Percentiles rank a stretch among this genome's conserved stretches.
These are phyloP conservation scores for Argyrosomus japonicus DNA, from an alignment of 2,113 vertebrate species.

Conservation along the genomic window DNA sequence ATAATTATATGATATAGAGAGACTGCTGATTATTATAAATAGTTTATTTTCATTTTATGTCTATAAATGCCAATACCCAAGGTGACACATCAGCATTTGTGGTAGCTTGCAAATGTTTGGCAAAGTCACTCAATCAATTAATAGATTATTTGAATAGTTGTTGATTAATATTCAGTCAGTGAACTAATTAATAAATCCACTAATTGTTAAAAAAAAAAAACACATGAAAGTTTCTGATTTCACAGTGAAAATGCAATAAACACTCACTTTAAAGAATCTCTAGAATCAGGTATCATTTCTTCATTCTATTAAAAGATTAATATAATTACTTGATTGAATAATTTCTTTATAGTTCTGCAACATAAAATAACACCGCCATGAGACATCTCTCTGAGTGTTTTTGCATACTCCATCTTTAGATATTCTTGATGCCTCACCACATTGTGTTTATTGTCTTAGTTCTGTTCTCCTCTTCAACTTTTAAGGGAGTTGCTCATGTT, in stretches of 20 bases:
- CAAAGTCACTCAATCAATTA: background rate
- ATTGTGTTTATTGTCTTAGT: background rate
- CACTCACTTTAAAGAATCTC: background rate
- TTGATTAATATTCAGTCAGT: background rate
- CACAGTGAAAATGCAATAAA: background rate
- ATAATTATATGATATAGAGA: too few species aligned
- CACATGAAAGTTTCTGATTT: background rate
- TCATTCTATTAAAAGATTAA: too few species aligned
- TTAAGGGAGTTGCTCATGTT: background rate
- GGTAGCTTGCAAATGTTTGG: background rate
- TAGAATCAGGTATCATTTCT: too few species aligned
- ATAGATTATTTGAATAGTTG: background rate
- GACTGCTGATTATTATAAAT: too few species aligned
- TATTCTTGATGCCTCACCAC: background rate
- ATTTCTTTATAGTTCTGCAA: background rate
- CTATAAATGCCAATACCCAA: background rate
- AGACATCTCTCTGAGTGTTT: background rate
- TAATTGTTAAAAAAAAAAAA: background rate
- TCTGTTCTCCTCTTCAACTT: background rate
- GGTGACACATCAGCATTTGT: background rate
- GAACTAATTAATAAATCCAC: background rate
- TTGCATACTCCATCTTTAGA: background rate
- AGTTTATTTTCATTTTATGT: background rate
- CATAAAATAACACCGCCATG: background rate
- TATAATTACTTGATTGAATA: background rate